Evolutionary conservation across 2,888 invertebrate genomes (phyloP), one percentile per base, ranked within the genome.

Genomic region (Mythimna pallens): DNA sequence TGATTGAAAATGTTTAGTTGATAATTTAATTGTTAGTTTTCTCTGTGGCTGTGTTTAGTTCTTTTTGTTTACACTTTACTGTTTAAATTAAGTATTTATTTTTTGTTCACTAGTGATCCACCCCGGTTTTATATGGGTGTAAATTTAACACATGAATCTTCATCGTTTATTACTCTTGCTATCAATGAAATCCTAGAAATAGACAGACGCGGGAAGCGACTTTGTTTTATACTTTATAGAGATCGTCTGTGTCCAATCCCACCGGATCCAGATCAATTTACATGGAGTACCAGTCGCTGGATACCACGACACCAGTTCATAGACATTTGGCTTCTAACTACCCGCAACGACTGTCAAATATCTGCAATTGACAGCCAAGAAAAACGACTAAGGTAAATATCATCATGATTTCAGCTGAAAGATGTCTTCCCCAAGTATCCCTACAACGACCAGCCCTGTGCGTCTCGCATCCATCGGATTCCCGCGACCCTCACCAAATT

Each of bases 1-100:
- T 40, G 65, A 57, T 59, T 59, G 25, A 47, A 30, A 55, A 22
- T 77, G 25, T 67, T 76, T 57, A 25, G 8, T 77, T 59, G 34
- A 30, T 72, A 52, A 50, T 10, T 58, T 76, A 63, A 76, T 52
- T 68, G 57, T 68, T 77, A 17, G 50, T 43, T 43, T 52, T 67
- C 20, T 25, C 3, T 67, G 17, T 75, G 5, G 36, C 20, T 59
- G 50, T 22, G 8, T 4, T 30, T 50, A 9, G 25, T 6, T 0
- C 40, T 57, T n/a, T 36, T 34, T n/a, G 25, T 40, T 22, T 12
- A 25, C 8, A 50, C 12, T 43, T 43, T 43, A 52, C 20, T 52
- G 8, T 2, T 2, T 20, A 47, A 30, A 47, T 47, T 17, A 47
- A 47, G 43, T 47, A 14, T 12, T 14, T 47, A 17, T 17, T 47